Percentiles rank a stretch among this genome's conserved stretches.
These are phyloP conservation scores for Anguilla anguilla DNA, from an alignment of 2,797 vertebrate genomes.

Conservation along the genomic window DNA sequence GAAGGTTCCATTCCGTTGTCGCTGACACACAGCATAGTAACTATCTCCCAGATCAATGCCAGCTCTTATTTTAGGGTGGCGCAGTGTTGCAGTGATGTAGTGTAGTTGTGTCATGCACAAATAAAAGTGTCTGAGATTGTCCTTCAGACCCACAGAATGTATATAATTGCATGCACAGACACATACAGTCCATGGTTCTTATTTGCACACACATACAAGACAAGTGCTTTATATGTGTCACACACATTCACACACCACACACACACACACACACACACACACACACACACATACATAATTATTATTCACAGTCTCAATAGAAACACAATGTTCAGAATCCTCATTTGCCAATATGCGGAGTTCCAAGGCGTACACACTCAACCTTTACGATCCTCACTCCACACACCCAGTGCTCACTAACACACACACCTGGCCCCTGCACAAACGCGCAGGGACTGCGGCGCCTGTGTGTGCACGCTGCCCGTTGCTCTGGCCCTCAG, in stretches of 20 bases:
- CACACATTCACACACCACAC: neutral
- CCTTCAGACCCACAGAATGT: neutral
- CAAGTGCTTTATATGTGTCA: no score
- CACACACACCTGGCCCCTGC: conserved; percentile 11
- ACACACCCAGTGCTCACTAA: conserved; percentile 1
- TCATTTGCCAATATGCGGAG: neutral
- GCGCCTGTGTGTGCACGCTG: neutral
- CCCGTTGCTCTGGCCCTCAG: neutral
- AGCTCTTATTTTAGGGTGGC: neutral
- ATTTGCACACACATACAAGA: conserved; percentile 32
- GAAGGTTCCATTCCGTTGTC: neutral
- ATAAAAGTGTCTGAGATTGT: neutral
- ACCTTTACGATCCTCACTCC: neutral
- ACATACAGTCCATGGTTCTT: neutral
- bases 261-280: conserved; percentile 17
- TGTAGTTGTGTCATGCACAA: neutral
- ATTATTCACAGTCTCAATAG: neutral
- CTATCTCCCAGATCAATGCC: neutral
- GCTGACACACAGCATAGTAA: neutral
- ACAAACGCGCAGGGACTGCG: neutral
- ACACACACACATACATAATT: conserved; percentile 7
- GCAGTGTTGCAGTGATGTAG: neutral
- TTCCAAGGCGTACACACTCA: neutral
- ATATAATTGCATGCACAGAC: neutral
- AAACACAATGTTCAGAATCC: neutral